A percentile compares a stretch with the other conserved stretches of the same genome.
Conservation (phyloP, 2,113 vertebrate species). For the Tonatia bakeri region DNA sequence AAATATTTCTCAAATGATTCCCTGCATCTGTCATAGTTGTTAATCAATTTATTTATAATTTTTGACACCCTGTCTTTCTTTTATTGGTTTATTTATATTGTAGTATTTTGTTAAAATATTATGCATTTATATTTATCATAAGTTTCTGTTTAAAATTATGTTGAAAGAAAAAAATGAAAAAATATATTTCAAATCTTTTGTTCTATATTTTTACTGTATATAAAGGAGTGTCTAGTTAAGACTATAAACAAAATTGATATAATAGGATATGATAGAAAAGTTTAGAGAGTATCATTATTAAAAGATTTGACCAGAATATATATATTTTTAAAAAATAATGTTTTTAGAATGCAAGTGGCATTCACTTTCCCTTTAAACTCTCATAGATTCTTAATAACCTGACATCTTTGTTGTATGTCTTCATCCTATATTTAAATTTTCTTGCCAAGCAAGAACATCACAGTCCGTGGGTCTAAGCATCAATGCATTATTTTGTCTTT, state of each 20-base stretch:
- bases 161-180: background rate
- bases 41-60: background rate
- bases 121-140: background rate
- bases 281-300: background rate
- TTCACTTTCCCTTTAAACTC: background rate
- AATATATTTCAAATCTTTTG: background rate
- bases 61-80: background rate
- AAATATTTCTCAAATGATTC: background rate
- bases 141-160: slow-evolving; percentile 22
- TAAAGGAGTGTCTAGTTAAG: background rate
- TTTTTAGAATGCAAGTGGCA: background rate
- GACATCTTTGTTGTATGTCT: background rate
- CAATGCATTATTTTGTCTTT: background rate
- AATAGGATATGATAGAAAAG: background rate
- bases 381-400: background rate
- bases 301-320: background rate
- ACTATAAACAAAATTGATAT: background rate
- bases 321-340: background rate
- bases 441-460: background rate
- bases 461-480: background rate
- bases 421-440: background rate
- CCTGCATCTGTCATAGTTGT: background rate
- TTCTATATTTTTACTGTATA: background rate
- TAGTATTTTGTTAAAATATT: background rate
- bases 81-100: background rate